Evolutionary conservation across 1,140 invertebrate genomes (phyloP).

Genomic region (Microplitis demolitor): DNA sequence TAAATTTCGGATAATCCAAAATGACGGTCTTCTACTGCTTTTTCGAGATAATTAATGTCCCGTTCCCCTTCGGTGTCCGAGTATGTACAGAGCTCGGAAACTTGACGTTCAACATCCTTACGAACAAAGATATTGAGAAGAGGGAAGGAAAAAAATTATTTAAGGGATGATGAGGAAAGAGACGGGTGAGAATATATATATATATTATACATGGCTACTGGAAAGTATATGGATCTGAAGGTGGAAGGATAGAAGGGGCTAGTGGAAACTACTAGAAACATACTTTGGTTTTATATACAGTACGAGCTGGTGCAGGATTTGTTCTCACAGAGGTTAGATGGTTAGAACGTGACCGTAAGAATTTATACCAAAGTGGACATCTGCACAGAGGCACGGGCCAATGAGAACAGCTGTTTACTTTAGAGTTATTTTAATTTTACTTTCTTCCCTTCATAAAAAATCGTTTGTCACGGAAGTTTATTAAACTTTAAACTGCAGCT

Average conservation of each 20-base stretch:
- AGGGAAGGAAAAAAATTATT: conserved; percentile 12
- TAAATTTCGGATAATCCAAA: conserved; percentile 51
- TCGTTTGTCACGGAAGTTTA: not conserved
- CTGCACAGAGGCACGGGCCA: conserved; percentile 3
- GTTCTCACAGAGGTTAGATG: conserved; percentile 26
- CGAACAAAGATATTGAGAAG: not conserved
- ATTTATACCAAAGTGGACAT: conserved; percentile 18
- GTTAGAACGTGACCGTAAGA: conserved; percentile 8
- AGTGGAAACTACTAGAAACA: conserved; percentile 6
- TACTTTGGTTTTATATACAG: not conserved
- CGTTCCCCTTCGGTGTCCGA: conserved; percentile 26
- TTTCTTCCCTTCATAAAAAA: not conserved
- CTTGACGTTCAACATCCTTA: not conserved
- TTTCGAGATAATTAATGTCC: conserved; percentile 51
- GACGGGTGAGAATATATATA: not conserved
- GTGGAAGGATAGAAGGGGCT: too few relatives aligned
- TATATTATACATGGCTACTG: not conserved
- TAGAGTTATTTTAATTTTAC: not conserved
- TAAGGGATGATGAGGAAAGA: conserved; percentile 16
- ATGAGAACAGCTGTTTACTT: conserved; percentile 22
- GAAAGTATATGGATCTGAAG: not conserved
- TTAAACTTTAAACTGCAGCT: not conserved
- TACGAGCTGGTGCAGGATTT: conserved; percentile 14
- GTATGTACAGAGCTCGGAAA: conserved; percentile 2
- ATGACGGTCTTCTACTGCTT: conserved; percentile 35